Percentiles rank a stretch among this genome's conserved stretches.
Conservation (phyloP, 2,113 vertebrate genomes). For the Pseudopodoces humilis region DNA sequence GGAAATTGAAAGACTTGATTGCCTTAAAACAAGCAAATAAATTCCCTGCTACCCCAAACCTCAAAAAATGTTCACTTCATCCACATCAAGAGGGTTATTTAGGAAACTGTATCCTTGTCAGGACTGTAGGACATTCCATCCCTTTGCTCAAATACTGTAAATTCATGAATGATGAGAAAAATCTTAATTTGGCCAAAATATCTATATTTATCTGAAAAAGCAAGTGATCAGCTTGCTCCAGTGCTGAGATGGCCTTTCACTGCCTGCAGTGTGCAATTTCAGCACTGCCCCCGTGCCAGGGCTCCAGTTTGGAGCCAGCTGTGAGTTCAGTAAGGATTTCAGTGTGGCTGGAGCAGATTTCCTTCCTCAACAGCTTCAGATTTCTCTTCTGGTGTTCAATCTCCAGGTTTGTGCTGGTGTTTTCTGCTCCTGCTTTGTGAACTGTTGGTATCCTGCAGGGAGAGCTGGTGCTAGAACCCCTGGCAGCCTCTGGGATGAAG, state of each 20-base stretch:
- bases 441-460: background rate
- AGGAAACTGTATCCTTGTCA: conserved; percentile 71
- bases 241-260: background rate
- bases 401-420: background rate
- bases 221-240: conserved; percentile 15
- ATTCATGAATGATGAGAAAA: conserved; percentile 66
- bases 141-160: conserved; percentile 69
- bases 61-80: conserved; percentile 57
- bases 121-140: conserved; percentile 73
- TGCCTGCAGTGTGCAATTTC: background rate
- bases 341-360: background rate
- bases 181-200: conserved; percentile 67
- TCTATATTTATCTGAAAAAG: conserved; percentile 41
- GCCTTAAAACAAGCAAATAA: conserved; percentile 32
- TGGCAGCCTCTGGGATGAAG: background rate
- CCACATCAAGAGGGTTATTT: conserved; percentile 70
- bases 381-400: background rate
- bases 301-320: background rate
- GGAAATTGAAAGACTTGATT: background rate
- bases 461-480: background rate
- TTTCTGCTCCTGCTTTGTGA: background rate
- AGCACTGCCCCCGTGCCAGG: background rate
- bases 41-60: conserved; percentile 4
- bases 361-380: background rate
- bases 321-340: background rate